Percentiles rank a stretch among this genome's conserved stretches.
phyloP scores from a whole-genome alignment of 2,888 invertebrate genomes.

The Ichneumoninae sp. region DNA sequence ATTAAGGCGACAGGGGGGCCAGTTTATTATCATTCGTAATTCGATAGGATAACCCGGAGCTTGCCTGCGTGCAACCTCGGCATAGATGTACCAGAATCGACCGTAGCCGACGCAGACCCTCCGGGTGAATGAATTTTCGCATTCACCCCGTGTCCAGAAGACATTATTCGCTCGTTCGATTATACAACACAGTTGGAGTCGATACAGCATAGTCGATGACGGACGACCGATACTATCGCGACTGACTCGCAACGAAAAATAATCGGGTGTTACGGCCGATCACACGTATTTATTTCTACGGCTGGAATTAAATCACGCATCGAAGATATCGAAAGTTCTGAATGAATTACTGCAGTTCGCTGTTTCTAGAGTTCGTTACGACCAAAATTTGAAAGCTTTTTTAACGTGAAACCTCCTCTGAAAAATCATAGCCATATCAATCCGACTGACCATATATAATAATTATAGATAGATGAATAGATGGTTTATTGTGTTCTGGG shows the following conservation, averaged over 20 bases:
- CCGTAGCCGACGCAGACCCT: conserved; percentile 31
- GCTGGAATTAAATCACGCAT: too few relatives aligned
- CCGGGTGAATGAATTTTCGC: conserved; percentile 50
- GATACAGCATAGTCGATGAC: neutral
- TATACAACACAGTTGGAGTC: neutral
- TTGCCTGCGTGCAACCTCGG: conserved; percentile 26
- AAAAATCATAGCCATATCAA: too few relatives aligned
- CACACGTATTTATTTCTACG: too few relatives aligned
- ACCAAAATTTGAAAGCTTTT: too few relatives aligned
- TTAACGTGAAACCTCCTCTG: too few relatives aligned
- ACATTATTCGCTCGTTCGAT: conserved; percentile 35
- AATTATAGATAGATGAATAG: too few relatives aligned
- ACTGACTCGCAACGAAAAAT: conserved; percentile 1
- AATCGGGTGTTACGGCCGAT: too few relatives aligned
- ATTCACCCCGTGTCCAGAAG: conserved; percentile 28
- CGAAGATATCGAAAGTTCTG: too few relatives aligned
- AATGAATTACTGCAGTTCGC: too few relatives aligned
- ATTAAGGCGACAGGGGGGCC: conserved; percentile 41
- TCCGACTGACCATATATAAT: too few relatives aligned
- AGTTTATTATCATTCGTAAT: conserved; percentile 58
- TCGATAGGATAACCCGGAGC: conserved; percentile 56
- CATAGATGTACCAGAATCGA: conserved; percentile 33
- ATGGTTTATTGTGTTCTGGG: too few relatives aligned
- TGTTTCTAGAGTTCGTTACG: too few relatives aligned
- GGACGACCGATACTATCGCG: conserved; percentile 29